Evolutionary conservation across 2,888 invertebrate species (phyloP).

Genomic region (Gymnocheta viridis): DNA sequence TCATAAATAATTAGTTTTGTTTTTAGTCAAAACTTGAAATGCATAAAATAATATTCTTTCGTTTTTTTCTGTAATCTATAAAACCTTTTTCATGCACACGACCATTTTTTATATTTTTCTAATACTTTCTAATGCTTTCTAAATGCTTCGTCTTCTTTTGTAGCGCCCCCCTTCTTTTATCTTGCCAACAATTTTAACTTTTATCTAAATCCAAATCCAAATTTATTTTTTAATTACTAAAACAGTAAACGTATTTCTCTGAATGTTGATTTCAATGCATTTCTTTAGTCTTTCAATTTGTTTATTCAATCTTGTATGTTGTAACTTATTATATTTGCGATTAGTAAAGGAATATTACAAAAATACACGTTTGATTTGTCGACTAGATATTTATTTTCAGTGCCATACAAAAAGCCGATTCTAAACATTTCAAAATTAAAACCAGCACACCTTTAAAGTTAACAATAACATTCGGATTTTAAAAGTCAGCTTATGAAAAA

Average conservation of each 20-base stretch:
- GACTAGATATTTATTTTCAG: too few relatives aligned
- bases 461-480: too few relatives aligned
- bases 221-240: neutral
- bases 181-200: neutral
- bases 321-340: neutral
- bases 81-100: constrained; percentile 44
- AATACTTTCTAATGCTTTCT: constrained; percentile 8
- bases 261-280: neutral
- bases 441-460: too few relatives aligned
- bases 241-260: neutral
- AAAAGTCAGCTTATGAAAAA: too few relatives aligned
- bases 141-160: constrained; percentile 25
- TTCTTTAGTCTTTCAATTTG: neutral
- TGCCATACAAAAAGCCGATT: too few relatives aligned
- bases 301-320: neutral
- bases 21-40: constrained; percentile 6
- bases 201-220: neutral
- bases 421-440: too few relatives aligned
- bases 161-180: neutral
- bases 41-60: constrained; percentile 20
- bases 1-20: constrained; percentile 24
- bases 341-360: neutral
- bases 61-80: neutral
- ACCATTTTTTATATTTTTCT: constrained; percentile 14
- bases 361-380: neutral